Evolutionary conservation across 2,888 invertebrate genomes (phyloP), one percentile per base, ranked within the genome.

Genomic region (Trachelus stipa): DNA sequence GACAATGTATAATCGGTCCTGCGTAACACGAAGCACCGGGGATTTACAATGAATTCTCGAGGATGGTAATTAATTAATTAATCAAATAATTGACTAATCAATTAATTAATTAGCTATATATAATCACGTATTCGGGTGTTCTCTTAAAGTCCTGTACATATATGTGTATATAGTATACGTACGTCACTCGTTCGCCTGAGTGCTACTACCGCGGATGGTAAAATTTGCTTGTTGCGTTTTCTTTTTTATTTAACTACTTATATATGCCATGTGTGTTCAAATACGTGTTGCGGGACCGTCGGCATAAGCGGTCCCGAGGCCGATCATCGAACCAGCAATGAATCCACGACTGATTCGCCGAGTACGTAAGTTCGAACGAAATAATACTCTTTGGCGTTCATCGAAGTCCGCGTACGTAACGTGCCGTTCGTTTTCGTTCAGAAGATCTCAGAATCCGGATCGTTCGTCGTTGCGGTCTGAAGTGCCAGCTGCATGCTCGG

Each of bases 401-500:
- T 30, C 69, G 33, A 30, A 1, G 69, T 69, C 69, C 69, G 33
- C 69, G 31, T 11, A 33, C 40, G 30, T 11, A 68, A 23, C 76
- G 34, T 68, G 34, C 75, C 68, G 33, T 81, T 77, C 76, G 40
- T 2, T 40, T 74, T 82, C 82, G 81, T 81, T 87, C 85, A 87
- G 84, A 87, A 86, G 88, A 92, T 92, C 79, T 92, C 92, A 79
- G 92, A 91, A 87, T 92, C 92, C 78, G 89, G 89, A 81, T 92
- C 91, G 80, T 92, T 92, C 81, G 92, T 87, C 31, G 90, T 86
- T 69, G 92, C 92, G 79, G 91, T 92, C 83, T 85, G 92, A 87
- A 93, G 93, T 77, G 93, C 92, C 79, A 93, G 92, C 88, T 93
- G 91, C 95, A 96, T 95, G 88, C 94, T 94, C 87, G 96, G 96